Base-by-base conservation (phyloP, 2,797 vertebrate species). In the Bryconaethiops microstoma region DNA sequence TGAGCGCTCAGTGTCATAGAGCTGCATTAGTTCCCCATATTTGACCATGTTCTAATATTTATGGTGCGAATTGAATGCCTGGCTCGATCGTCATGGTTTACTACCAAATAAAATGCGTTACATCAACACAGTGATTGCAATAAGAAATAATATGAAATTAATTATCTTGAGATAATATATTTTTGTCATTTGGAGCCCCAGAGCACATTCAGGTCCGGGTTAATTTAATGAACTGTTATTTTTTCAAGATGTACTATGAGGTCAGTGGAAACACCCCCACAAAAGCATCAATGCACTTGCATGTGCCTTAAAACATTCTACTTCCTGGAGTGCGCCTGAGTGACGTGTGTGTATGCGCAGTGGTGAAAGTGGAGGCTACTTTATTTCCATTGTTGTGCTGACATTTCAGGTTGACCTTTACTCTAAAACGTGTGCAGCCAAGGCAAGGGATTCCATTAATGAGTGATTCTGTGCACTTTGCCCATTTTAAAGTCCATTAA, bases 401-500 rank as follows among this genome's bases (percentile, higher is more conserved):
- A 94, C 92, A 94, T 94, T 94, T 94, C 84, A 90, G 87, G 84
- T 82, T 94, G 93, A 95, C 94, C 93, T 95, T 95, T 94, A 91
- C 88, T 92, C 91, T 90, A 89, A 90, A 93, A 92, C 62, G 42
- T 82, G 72, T 72, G 52, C 68, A 79, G 63, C 59, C 0, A 1
- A 91, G 90, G 84, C 82, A 86, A 90, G 87, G 89, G 88, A 93
- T 91, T 85, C 79, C 91, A 90, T 93, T 95, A 95, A 95, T 94
- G 93, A 94, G 90, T 93, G 92, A 95, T 95, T 93, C 89, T 93
- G 90, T 89, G 89, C 86, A 89, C 90, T 89, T 91, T 93, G 91
- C 93, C 92, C 88, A 93, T 94, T 96, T 96, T 95, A 94, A 95
- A 95, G 94, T 94, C 94, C 91, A 95, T 96, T 96, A 96, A 93